Base-by-base conservation (phyloP, 2,888 invertebrate genomes). In the Pollenia angustigena region DNA sequence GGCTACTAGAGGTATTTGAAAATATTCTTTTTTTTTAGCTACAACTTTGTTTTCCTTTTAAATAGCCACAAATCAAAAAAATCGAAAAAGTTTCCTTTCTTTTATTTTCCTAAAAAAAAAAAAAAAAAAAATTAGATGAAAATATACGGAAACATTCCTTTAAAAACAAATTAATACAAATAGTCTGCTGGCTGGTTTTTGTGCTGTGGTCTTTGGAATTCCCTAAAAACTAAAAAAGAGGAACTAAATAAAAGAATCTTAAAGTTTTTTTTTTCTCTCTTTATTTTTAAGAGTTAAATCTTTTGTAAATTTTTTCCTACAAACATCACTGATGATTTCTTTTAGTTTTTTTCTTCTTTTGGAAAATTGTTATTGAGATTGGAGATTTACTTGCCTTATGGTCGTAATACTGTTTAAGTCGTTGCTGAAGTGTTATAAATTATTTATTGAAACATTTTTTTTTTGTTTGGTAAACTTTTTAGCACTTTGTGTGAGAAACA, bases 141-240 rank as follows among this genome's bases (percentile, higher is more conserved):
- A 82, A 78, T 81, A 85, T 85, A 81, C 72, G 62, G 87, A 88
- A 88, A 85, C 82, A 87, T 74, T 60, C 60, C 46, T 50, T 32
- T 32, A 78, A 88, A 81, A 88, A 81, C 89, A 89, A 89, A 89
- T 89, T 88, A 89, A 89, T 89, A 89, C 88, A 89, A 89, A 89
- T 89, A 74, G 88, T 87, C 87, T 87, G 81, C 58, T 60, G 58
- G 64, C 83, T 87, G 85, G 79, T 76, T 72, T 60, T 68, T 64
- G 66, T 68, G 84, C 72, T 72, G 44, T 44, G 4, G 6, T 75
- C 14, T 14, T 52, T 42, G 44, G 40, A 75, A 60, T 52, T 68
- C 42, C 16, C n/a, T n/a, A n/a, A 12, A n/a, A 54, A 32, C 32
- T 32, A 18, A 11, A 48, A 11, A 48, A 18, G 8, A 23, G 16